Evolutionary conservation across 2,888 invertebrate species (phyloP).

Genomic region (Chloroclysta siterata): DNA sequence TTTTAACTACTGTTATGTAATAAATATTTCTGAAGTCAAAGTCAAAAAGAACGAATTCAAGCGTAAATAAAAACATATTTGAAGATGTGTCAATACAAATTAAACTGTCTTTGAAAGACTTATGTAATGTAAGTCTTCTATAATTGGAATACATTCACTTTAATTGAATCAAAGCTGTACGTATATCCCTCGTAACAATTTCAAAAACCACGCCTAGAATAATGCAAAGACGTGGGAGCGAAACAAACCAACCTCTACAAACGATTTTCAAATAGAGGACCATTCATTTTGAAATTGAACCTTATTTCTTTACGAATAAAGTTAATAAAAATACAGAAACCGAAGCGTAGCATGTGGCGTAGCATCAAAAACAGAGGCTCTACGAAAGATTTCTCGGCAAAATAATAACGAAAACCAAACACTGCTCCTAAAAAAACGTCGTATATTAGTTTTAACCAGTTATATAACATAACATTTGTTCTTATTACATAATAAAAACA

Average conservation of each 20-base stretch:
- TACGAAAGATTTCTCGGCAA: conserved; percentile 6
- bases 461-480: background rate
- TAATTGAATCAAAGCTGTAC: no score
- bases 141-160: no score
- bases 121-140: no score
- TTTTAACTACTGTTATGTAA: no score
- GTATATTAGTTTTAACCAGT: background rate
- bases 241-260: conserved; percentile 11
- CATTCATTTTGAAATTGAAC: background rate
- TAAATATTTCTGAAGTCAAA: no score
- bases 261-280: conserved; percentile 30
- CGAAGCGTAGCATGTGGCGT: conserved; percentile 24
- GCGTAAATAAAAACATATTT: no score
- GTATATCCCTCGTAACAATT: background rate
- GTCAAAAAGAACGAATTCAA: no score
- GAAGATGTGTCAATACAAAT: no score
- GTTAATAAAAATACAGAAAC: background rate
- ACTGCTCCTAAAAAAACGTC: background rate
- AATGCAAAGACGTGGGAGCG: background rate
- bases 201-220: background rate
- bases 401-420: conserved; percentile 19
- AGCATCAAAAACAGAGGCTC: conserved; percentile 27
- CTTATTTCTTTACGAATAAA: background rate
- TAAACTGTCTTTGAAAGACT: no score
- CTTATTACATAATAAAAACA: no score